Conservation (phyloP, 2,888 invertebrate genomes). For the Clivina fossor region DNA sequence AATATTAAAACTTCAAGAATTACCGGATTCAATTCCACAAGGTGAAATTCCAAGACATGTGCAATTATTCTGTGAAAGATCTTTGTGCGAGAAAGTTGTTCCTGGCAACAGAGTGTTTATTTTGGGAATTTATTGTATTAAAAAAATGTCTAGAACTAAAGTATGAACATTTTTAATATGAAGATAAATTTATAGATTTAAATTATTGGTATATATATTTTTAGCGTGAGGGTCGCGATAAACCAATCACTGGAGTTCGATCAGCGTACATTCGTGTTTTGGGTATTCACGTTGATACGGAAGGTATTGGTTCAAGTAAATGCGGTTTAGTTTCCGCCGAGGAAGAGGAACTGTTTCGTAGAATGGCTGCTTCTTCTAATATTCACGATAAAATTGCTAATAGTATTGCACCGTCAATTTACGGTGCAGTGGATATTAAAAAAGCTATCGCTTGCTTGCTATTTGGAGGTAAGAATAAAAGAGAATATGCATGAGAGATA, state of each 20-base stretch:
- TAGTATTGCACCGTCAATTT: constrained; percentile 97
- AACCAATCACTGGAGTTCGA: constrained; percentile 85
- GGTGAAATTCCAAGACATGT: constrained; percentile 98
- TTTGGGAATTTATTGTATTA: constrained; percentile 95
- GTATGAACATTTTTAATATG: too few species aligned
- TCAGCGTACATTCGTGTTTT: constrained; percentile 93
- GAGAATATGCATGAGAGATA: too few species aligned
- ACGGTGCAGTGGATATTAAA: constrained; percentile 91
- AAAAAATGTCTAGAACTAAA: constrained; percentile 71
- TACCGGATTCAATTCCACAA: constrained; percentile 91
- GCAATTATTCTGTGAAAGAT: constrained; percentile 90
- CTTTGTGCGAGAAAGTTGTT: constrained; percentile 90
- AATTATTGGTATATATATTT: constrained; percentile 35
- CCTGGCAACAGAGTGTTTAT: constrained; percentile 94
- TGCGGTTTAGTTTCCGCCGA: constrained; percentile 61
- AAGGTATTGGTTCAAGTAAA: constrained; percentile 70
- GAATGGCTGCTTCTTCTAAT: constrained; percentile 81
- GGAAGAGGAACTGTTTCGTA: constrained; percentile 80
- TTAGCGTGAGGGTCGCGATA: constrained; percentile 70
- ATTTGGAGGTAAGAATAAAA: constrained; percentile 85
- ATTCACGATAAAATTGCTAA: constrained; percentile 85
- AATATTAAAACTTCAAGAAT: constrained; percentile 94
- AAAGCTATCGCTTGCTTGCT: constrained; percentile 93
- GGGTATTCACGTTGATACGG: constrained; percentile 85
- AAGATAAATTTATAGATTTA: constrained; percentile 6